Percentiles rank a stretch among this genome's conserved stretches.
These are phyloP conservation scores for Temnothorax curvispinosus DNA, from an alignment of 1,140 invertebrate genomes.

Conservation along the genomic window DNA sequence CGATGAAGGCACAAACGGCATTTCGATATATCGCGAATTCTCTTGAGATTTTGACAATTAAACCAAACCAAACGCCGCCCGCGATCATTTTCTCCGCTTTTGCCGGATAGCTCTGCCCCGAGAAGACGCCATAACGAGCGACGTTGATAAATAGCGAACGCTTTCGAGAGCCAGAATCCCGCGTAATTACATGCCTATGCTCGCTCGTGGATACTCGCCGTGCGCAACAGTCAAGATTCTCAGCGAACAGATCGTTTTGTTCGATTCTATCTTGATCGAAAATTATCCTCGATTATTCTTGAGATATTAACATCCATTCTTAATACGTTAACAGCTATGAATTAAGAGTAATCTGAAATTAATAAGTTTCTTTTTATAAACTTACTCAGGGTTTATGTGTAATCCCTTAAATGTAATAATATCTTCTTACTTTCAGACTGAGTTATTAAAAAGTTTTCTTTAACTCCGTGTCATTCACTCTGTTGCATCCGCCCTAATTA, in stretches of 20 bases:
- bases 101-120: slow-evolving; percentile 3
- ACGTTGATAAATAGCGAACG: slow-evolving; percentile 76
- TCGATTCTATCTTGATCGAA: slow-evolving; percentile 28
- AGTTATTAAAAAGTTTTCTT: slow-evolving; percentile 5
- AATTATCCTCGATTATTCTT: slow-evolving; percentile 18
- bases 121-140: slow-evolving; percentile 71
- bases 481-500: slow-evolving; percentile 28
- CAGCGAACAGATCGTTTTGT: slow-evolving; percentile 14
- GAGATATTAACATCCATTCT: background rate
- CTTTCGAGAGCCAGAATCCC: slow-evolving; percentile 68
- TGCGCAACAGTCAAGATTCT: slow-evolving; percentile 31
- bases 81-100: slow-evolving; percentile 25
- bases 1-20: background rate
- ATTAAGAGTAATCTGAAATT: background rate
- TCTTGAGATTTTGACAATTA: slow-evolving; percentile 31
- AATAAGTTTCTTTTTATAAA: background rate
- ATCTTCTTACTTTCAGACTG: background rate
- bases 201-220: slow-evolving; percentile 57
- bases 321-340: background rate
- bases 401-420: background rate
- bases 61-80: background rate
- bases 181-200: slow-evolving; percentile 74
- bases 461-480: background rate
- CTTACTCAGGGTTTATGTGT: background rate
- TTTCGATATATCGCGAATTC: background rate